Conservation (phyloP, 1,140 invertebrate species). For the Triops cancriformis region DNA sequence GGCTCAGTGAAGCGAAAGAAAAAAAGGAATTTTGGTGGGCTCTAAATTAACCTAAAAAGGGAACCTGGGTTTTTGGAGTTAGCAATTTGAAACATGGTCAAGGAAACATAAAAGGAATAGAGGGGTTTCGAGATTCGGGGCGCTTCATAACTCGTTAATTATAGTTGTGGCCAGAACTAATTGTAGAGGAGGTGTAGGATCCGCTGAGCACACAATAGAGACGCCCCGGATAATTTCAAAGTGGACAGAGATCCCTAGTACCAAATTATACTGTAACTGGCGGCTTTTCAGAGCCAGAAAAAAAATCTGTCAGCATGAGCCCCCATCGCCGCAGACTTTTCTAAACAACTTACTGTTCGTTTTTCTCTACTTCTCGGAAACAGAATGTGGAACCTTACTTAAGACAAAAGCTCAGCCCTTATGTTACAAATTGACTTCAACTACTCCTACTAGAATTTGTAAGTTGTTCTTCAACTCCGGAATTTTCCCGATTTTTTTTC, state of each 20-base stretch:
- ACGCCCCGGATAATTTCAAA: constrained; percentile 4
- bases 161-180: constrained; percentile 13
- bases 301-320: constrained; percentile 6
- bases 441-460: no score
- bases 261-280: neutral
- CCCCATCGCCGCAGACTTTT: neutral
- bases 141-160: constrained; percentile 8
- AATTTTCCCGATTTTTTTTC: no score
- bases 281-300: neutral
- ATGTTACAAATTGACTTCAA: no score
- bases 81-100: neutral
- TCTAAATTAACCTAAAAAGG: neutral
- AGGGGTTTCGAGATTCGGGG: neutral
- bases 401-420: no score
- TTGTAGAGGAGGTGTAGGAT: constrained; percentile 3
- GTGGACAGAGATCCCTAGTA: neutral
- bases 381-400: no score
- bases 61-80: neutral
- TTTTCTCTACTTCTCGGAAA: neutral
- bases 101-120: neutral
- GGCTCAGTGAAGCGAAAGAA: no score
- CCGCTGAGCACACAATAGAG: constrained; percentile 1
- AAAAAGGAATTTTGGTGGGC: no score
- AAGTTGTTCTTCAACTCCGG: no score
- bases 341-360: neutral